A percentile compares a stretch with the other conserved stretches of the same genome.
phyloP scores from a whole-genome alignment of 2,113 vertebrate genomes.

The Strix uralensis region DNA sequence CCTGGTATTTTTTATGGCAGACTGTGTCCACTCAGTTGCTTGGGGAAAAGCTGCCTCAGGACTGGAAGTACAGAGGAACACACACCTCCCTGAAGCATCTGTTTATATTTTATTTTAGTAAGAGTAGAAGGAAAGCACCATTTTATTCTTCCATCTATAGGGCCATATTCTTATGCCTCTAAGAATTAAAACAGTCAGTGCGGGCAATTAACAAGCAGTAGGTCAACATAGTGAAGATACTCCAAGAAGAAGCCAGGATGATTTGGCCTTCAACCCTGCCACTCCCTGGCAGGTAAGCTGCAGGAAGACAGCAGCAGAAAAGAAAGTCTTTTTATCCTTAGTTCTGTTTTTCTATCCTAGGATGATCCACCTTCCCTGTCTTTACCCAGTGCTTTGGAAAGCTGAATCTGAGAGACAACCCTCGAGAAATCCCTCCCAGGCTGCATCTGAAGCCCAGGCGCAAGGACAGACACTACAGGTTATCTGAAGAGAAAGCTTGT shows the following conservation, averaged over 20 bases:
- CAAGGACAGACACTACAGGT: not conserved
- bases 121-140: not conserved
- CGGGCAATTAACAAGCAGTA: not conserved
- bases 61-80: not conserved
- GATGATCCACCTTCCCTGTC: not conserved
- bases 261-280: not conserved
- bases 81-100: not conserved
- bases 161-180: not conserved
- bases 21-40: not conserved
- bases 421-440: not conserved
- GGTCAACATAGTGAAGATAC: not conserved
- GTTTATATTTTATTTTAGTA: not conserved
- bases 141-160: not conserved
- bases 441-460: not conserved
- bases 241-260: not conserved
- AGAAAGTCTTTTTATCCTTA: not conserved
- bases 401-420: not conserved
- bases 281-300: not conserved
- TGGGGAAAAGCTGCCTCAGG: not conserved
- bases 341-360: not conserved
- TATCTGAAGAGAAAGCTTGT: not conserved
- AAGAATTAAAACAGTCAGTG: not conserved
- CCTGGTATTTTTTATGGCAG: not conserved
- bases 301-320: not conserved
- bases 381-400: not conserved